Conservation (phyloP, 1,140 invertebrate genomes). For the Zophobas atratus region DNA sequence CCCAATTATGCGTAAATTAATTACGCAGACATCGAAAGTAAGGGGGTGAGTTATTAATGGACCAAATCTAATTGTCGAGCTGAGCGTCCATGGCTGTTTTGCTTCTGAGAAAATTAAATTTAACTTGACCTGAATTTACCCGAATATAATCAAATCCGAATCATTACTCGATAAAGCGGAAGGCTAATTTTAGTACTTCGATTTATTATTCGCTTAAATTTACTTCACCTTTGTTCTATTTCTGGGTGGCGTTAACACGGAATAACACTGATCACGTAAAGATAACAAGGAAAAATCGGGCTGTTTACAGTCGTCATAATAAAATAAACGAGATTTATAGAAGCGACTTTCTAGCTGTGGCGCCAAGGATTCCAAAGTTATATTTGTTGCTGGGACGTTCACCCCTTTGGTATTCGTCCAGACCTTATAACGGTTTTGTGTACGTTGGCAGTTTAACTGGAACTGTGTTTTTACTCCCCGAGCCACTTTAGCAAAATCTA, state of each 20-base stretch:
- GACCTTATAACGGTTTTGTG: no score
- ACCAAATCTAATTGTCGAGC: conserved; percentile 20
- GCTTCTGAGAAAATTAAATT: conserved; percentile 11
- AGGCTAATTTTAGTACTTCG: conserved; percentile 29
- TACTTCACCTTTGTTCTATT: conserved; percentile 31
- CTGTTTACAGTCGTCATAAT: conserved; percentile 36
- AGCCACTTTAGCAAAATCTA: no score
- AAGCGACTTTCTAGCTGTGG: conserved; percentile 11
- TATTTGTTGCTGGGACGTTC: conserved; percentile 22
- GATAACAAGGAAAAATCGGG: conserved; percentile 26
- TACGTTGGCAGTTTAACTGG: no score
- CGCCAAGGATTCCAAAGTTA: conserved; percentile 11
- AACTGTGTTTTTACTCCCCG: no score
- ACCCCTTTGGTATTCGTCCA: neutral
- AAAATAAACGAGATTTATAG: conserved; percentile 25
- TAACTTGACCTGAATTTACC: conserved; percentile 24
- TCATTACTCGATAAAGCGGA: neutral
- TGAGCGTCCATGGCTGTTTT: conserved; percentile 16
- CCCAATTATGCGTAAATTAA: conserved; percentile 22
- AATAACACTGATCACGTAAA: conserved; percentile 17
- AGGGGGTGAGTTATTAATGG: conserved; percentile 12
- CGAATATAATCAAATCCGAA: conserved; percentile 5
- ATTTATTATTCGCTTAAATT: conserved; percentile 23
- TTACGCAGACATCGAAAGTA: conserved; percentile 16
- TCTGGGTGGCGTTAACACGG: conserved; percentile 8